Base-by-base conservation (phyloP, 1,140 invertebrate species). In the Temnothorax longispinosus region DNA sequence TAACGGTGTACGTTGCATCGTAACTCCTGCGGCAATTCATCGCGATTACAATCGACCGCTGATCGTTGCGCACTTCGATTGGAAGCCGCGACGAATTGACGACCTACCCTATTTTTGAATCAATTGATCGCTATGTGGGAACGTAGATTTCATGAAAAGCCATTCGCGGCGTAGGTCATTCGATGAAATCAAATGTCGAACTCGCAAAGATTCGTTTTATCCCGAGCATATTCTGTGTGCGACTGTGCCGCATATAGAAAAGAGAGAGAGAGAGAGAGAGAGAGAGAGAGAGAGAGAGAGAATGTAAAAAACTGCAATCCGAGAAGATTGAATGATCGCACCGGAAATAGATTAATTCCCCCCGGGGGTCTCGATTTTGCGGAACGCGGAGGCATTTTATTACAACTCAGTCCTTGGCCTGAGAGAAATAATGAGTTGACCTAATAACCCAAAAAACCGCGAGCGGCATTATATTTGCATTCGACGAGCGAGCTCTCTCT, bases 71-170 rank as follows among this genome's bases (percentile, higher is more conserved):
- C 78, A 50, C 58, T 76, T 44, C 80, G 80, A 90, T 90, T 71
- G 81, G 60, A 71, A 78, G 72, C 81, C 89, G 64, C 62, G 80
- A 87, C 78, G 88, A 90, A 90, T 90, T 89, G 88, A 90, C 87
- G 89, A 90, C 86, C 88, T 90, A 88, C 86, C 88, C 86, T 90
- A 90, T 85, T 90, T 90, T 90, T 88, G 90, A 90, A 90, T 90
- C 89, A 90, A 90, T 90, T 90, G 87, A 84, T 78, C 67, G 81
- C 50, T 86, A 88, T 90, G 81, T 86, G 87, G 82, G 82, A 90
- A 88, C 77, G 76, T 90, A 87, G 75, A 75, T 80, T 75, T 84
- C 69, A 88, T 90, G 89, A 90, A 90, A 90, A 90, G 89, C 82
- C 81, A 86, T 56, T 60, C 71, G 81, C 64, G 44, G 76, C 65